These are phyloP conservation scores for Presbytis comata DNA, from an alignment of 2,797 vertebrate genomes.

Conservation along the genomic window DNA sequence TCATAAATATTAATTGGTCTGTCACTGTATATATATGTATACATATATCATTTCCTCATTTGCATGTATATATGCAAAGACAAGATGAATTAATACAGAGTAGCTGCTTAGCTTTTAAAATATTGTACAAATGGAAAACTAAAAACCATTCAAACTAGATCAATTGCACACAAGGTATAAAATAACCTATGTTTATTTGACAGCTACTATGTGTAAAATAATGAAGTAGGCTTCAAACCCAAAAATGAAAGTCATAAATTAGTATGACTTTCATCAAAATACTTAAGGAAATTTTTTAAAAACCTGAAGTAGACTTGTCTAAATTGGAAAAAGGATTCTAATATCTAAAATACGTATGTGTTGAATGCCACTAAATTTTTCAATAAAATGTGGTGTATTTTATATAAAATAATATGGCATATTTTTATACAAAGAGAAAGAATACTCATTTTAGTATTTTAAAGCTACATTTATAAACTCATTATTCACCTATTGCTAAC, in stretches of 20 bases:
- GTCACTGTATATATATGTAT: background rate
- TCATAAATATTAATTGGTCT: conserved; percentile 68
- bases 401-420: background rate
- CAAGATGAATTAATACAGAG: conserved; percentile 56
- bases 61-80: conserved; percentile 56
- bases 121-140: conserved; percentile 53
- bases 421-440: conserved; percentile 46
- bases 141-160: conserved; percentile 60
- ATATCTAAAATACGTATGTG: conserved; percentile 16
- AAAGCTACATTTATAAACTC: conserved; percentile 29
- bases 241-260: conserved; percentile 56
- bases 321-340: conserved; percentile 24
- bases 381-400: conserved; percentile 38
- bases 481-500: conserved; percentile 16
- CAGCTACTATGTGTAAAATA: conserved; percentile 62
- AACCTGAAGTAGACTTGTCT: conserved; percentile 14
- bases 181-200: conserved; percentile 57
- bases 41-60: conserved; percentile 47
- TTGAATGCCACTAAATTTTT: conserved; percentile 25
- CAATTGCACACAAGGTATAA: conserved; percentile 43
- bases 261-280: conserved; percentile 30
- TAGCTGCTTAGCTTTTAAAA: conserved; percentile 63
- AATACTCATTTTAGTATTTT: conserved; percentile 35
- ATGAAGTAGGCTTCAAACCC: conserved; percentile 56
- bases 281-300: conserved; percentile 42